Evolutionary conservation across 2,888 invertebrate genomes (phyloP), one percentile per base, ranked within the genome.

Genomic region (Baccha elongata): DNA sequence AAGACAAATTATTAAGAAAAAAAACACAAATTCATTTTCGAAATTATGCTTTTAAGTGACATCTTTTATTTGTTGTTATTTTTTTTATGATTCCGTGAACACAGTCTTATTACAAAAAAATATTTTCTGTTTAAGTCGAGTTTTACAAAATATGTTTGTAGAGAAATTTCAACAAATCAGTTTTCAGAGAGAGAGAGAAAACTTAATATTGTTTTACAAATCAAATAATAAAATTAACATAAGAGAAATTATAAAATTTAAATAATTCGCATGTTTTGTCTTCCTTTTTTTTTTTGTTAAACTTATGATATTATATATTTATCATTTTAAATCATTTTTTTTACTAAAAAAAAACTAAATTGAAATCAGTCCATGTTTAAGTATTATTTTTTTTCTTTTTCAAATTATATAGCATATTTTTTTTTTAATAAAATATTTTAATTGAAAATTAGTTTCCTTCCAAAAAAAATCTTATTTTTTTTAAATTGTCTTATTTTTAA

Each of bases 361-460:
- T 75, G 84, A 86, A 86, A 86, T 86, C 86, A 86, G 86, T 86
- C 86, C 84, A 86, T 84, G 78, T 81, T 72, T 5, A 85, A 75
- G 65, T 81, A 46, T 67, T 73, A 65, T 58, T 64, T 29, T 29
- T 26, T 13, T 29, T 65, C 58, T 64, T 10, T 44, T 67, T 60
- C 6, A 46, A 81, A 42, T 71, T 40, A 60, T 40, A 60, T 65
- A 74, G 21, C 2, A 46, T 44, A 21, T 52, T 29, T 37, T 13
- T 32, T 15, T 8, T 13, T 60, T 48, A 15, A 40, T 58, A 42
- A 67, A 37, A 68, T 13, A 44, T 40, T 50, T 76, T 32, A 35
- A 44, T 35, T 29, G 46, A 69, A 44, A 62, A 69, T 44, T 53
- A 37, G 46, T 75, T 53, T 48, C 50, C 46, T 44, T 68, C 84